Base-by-base conservation (phyloP, 2,888 invertebrate genomes). In the Bembecia ichneumoniformis region DNA sequence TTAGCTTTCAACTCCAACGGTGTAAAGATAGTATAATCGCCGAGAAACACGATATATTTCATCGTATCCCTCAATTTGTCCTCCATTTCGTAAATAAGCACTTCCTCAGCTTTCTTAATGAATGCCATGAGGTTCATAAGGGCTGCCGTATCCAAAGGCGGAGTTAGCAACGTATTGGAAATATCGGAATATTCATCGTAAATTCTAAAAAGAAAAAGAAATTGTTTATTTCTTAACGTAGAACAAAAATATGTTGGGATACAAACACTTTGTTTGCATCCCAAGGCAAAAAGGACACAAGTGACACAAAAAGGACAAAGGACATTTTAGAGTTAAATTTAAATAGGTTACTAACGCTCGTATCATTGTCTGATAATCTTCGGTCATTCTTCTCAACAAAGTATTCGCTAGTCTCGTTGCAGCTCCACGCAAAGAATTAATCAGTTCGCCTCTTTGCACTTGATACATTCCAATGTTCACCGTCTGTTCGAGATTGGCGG, bases 1-100 rank as follows among this genome's bases (percentile, higher is more conserved):
- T 97, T 97, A 40, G 94, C 93, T 64, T 96, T 94, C 66, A 97
- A 92, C 79, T 98, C 96, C 3, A 94, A 86, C 0, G 96, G 93
- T 0, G 94, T 92, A 60, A 96, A 92, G 4, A 89, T 83, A 0
- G 92, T 91, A 65, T 95, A 94, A 74, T 97, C 96, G 3, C 95
- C 92, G 7, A 98, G 82, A 79, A 96, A 97, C 47, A 93, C 77
- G 47, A 97, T 93, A 64, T 94, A 94, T 50, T 87, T 82, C 88
- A 94, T 56, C 4, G 91, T 89, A 49, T 90, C 86, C 52, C 89
- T 89, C 7, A 97, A 81, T 43, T 92, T 89, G 50, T 92, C 90
- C 72, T 96, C 95, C 91, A 97, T 92, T 56, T 92, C 90, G 0
- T 87, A 80, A 1, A 94, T 79, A 0, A 91, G 82, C 47, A 91